phyloP scores from a whole-genome alignment of 1,140 invertebrate genomes.

The Sarcophaga peregrina region DNA sequence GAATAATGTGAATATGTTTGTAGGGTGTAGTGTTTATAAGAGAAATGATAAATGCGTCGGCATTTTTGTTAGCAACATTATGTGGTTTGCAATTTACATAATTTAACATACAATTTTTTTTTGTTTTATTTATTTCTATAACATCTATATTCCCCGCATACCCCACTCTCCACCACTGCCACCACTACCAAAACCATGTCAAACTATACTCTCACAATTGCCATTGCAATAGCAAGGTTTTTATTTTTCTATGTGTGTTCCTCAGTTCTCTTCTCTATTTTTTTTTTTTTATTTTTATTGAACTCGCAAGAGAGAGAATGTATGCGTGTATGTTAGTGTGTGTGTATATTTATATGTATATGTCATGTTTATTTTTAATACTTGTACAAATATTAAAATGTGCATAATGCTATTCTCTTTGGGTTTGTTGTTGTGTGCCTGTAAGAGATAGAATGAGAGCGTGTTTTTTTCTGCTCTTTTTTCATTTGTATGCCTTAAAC shows the following conservation, averaged over 20 bases:
- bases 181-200: neutral
- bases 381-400: slow-evolving; percentile 1
- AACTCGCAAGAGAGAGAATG: too few relatives aligned
- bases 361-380: slow-evolving; percentile 7
- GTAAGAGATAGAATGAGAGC: neutral
- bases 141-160: neutral
- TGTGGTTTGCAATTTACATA: slow-evolving; percentile 35
- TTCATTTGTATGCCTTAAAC: neutral
- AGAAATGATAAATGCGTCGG: slow-evolving; percentile 30
- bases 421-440: neutral
- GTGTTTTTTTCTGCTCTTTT: neutral
- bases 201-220: too few relatives aligned
- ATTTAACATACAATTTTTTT: slow-evolving; percentile 30
- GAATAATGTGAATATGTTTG: slow-evolving; percentile 17
- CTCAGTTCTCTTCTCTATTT: neutral
- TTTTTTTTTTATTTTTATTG: too few relatives aligned
- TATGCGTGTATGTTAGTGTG: neutral
- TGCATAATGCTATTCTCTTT: neutral
- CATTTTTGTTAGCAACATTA: slow-evolving; percentile 33
- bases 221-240: neutral
- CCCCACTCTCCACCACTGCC: neutral
- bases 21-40: slow-evolving; percentile 19
- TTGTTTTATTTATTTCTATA: slow-evolving; percentile 5
- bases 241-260: neutral
- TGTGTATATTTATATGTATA: neutral